Base-by-base conservation (phyloP, 2,797 vertebrate genomes). In the Chloroceryle amazona region DNA sequence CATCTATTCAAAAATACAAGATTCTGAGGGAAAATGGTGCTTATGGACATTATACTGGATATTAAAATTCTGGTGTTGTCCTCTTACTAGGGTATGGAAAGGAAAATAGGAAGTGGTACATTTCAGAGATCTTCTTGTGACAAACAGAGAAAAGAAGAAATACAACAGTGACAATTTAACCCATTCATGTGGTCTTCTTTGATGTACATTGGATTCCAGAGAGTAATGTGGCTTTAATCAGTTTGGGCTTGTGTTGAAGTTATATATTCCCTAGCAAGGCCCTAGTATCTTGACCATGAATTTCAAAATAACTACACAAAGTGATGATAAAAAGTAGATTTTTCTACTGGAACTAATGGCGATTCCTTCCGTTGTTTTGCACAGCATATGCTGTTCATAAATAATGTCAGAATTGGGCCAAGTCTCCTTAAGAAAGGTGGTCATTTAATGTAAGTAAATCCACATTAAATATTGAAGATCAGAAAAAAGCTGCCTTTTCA, bases 391-490 rank as follows among this genome's bases (percentile, higher is more conserved):
- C 82, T 94, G 73, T 98, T 98, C 97, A 98, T 98, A 98, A 98
- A 98, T 98, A 98, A 98, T 97, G 98, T 98, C 97, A 98, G 97
- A 98, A 98, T 94, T 97, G 97, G 97, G 96, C 97, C 95, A 98
- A 96, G 81, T 81, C 78, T 98, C 94, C 96, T 98, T 97, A 96
- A 94, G 97, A 95, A 98, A 98, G 98, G 97, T 98, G 98, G 97
- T 97, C 98, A 98, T 98, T 98, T 98, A 98, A 98, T 98, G 98
- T 97, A 98, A 98, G 98, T 98, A 98, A 98, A 98, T 98, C 97
- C 97, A 95, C 97, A 98, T 98, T 98, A 98, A 98, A 98, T 98
- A 98, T 98, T 98, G 98, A 98, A 97, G 98, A 98, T 98, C 81
- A 93, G 96, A 92, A 96, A 95, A 97, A 97, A 98, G 96, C 97